phyloP scores from a whole-genome alignment of 2,113 vertebrate species.

The Oryzias woworae region DNA sequence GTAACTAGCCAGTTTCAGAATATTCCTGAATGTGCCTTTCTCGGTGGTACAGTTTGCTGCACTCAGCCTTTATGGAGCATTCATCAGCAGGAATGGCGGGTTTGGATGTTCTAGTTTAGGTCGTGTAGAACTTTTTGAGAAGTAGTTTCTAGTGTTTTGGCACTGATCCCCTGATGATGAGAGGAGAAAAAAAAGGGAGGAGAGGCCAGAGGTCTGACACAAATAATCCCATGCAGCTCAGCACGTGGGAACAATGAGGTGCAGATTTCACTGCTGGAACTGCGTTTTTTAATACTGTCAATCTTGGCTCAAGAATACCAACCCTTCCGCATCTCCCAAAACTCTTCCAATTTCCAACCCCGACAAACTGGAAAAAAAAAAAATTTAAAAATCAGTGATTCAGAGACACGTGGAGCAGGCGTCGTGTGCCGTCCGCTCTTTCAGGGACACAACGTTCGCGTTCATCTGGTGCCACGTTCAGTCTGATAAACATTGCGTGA shows the following conservation, averaged over 20 bases:
- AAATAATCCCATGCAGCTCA: slow-evolving; percentile 60
- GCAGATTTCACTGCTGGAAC: slow-evolving; percentile 37
- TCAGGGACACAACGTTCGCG: slow-evolving; percentile 21
- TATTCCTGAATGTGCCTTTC: not conserved
- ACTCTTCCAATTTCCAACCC: slow-evolving; percentile 16
- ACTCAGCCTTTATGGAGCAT: slow-evolving; percentile 31
- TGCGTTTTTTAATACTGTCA: not conserved
- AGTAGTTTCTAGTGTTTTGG: slow-evolving; percentile 44
- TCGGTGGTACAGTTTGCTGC: slow-evolving; percentile 8
- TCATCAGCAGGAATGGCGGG: slow-evolving; percentile 28
- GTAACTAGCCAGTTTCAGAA: not conserved
- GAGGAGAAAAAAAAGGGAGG: slow-evolving; percentile 24
- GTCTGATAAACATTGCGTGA: slow-evolving; percentile 73
- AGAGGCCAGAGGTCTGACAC: slow-evolving; percentile 61
- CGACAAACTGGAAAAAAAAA: slow-evolving; percentile 35
- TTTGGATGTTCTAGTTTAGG: not conserved
- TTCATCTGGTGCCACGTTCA: slow-evolving; percentile 33
- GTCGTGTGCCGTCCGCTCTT: slow-evolving; percentile 13
- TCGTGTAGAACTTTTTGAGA: not conserved
- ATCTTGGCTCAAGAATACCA: not conserved
- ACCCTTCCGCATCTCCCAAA: slow-evolving; percentile 19
- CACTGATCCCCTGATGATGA: slow-evolving; percentile 34
- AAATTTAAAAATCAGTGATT: slow-evolving; percentile 20
- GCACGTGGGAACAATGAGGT: slow-evolving; percentile 66
- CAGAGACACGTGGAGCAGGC: slow-evolving; percentile 7